Evolutionary conservation across 2,113 vertebrate genomes (phyloP), one percentile per base, ranked within the genome.

Genomic region (Mirza zaza): DNA sequence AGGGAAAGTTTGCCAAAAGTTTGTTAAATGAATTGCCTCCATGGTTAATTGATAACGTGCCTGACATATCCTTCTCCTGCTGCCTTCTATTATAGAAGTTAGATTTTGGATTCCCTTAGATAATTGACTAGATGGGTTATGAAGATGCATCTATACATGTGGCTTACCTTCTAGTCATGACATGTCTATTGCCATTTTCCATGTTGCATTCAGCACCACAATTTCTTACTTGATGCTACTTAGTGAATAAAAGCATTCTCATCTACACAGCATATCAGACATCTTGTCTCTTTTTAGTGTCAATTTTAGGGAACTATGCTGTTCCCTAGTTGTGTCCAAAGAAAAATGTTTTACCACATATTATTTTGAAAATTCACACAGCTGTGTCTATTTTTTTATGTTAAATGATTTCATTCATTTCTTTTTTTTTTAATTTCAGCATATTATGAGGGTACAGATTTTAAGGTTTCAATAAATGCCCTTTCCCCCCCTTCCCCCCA

Each of bases 271-370:
- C 65, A 70, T 93, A 91, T 77, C 45, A 96, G 67, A 91, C 73
- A 89, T 17, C n/a, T 95, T 96, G 55, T 91, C 81, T 90, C 85
- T 95, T 36, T 85, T 94, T 82, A 79, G 68, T 95, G 59, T 89
- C 65, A 88, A 17, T 91, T 97, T 98, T 86, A 95, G 39, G n/a
- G 36, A 94, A 88, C 77, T 59, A 29, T 36, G 27, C 25, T 87
- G 42, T 70, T 94, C 63, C 27, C 50, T 87, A 50, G 27, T 55
- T 89, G 65, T 92, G 39, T 42, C 29, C 25, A 45, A 75, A 88
- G 89, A 89, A 90, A 97, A 97, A 18, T 48, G 25, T 82, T 93
- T 88, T 5, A 82, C 85, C 71, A 29, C 70, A 94, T 93, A 77
- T 50, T 90, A 57, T 87, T 95, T 89, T 95, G 68, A 93, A 85